These are phyloP conservation scores for Manduca sexta DNA, from an alignment of 1,140 invertebrate genomes.

Conservation along the genomic window DNA sequence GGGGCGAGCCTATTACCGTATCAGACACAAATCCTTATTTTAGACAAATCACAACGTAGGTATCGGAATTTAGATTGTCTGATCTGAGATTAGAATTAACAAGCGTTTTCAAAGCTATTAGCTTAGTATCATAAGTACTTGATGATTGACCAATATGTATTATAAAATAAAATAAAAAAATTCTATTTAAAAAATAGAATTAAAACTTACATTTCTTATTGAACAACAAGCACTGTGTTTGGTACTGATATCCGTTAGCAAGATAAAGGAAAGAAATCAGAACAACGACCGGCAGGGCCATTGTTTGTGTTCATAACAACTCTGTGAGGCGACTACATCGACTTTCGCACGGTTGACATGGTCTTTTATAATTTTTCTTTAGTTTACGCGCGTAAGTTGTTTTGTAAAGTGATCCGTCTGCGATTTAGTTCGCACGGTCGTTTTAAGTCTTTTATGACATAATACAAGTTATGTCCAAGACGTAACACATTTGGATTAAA, in stretches of 20 bases:
- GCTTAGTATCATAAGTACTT: too few species aligned
- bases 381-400: too few species aligned
- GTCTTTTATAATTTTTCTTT: constrained; percentile 1
- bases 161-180: background rate
- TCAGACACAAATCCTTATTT: background rate
- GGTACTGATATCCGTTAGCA: constrained; percentile 13
- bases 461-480: too few species aligned
- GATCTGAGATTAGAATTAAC: too few species aligned
- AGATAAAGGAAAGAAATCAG: constrained; percentile 9
- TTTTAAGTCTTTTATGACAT: too few species aligned
- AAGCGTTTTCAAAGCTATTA: too few species aligned
- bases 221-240: constrained; percentile 26
- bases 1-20: too few species aligned
- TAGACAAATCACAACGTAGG: background rate
- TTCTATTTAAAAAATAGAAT: background rate
- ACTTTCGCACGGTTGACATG: constrained; percentile 8
- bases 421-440: too few species aligned
- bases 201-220: constrained; percentile 34
- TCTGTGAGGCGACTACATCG: background rate
- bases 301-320: constrained; percentile 5
- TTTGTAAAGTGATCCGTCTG: too few species aligned
- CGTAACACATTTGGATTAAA: too few species aligned
- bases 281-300: constrained; percentile 3
- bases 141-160: too few species aligned
- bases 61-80: background rate